Percentiles rank a stretch among this genome's conserved stretches.
Evolutionary conservation across 2,113 vertebrate genomes (phyloP).

Genomic region (Eira barbara): DNA sequence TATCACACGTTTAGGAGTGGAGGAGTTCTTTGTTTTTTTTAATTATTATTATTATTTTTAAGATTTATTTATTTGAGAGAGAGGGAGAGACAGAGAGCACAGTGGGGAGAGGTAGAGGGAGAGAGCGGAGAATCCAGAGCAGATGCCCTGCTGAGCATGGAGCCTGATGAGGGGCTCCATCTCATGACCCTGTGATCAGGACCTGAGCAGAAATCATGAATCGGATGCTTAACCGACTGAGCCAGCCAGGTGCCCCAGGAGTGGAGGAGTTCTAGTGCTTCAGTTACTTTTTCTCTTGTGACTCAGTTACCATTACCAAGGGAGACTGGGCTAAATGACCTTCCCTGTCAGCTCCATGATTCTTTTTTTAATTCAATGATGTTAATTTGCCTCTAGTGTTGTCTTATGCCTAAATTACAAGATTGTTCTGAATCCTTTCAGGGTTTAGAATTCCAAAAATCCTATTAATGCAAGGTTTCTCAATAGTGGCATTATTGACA

Average conservation of each 20-base stretch:
- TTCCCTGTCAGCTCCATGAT: not conserved
- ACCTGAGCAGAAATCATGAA: not conserved
- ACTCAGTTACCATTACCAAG: not conserved
- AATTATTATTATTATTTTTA: not conserved
- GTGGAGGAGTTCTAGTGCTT: not conserved
- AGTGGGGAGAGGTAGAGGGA: too few species aligned
- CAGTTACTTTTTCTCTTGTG: not conserved
- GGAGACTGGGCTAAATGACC: not conserved
- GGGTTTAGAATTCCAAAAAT: constrained; percentile 27
- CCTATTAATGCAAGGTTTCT: not conserved
- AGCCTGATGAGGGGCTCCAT: not conserved
- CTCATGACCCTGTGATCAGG: not conserved
- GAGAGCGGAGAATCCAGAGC: not conserved
- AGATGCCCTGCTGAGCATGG: not conserved
- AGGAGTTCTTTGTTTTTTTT: not conserved
- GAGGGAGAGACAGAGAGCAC: not conserved
- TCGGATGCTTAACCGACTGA: not conserved
- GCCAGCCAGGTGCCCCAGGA: not conserved
- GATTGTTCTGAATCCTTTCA: not conserved
- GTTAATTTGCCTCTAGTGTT: not conserved
- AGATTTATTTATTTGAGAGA: not conserved
- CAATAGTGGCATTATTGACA: not conserved
- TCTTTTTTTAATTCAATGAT: not conserved
- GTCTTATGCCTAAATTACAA: not conserved
- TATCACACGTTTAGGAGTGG: not conserved